Evolutionary conservation across 2,888 invertebrate species (phyloP), one percentile per base, ranked within the genome.

Genomic region (Leptopilina myrica): DNA sequence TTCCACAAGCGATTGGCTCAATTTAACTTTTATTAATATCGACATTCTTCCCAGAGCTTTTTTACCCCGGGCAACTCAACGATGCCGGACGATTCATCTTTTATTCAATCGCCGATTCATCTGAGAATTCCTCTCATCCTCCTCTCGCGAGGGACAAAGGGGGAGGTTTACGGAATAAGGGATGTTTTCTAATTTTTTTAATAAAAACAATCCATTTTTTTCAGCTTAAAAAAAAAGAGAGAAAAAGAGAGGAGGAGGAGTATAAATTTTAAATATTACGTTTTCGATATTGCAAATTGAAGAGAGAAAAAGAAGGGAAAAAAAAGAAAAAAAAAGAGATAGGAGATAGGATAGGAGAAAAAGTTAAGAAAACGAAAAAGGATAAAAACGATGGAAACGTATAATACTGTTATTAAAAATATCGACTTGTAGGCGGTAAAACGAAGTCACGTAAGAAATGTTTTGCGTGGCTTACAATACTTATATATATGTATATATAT

Each of bases 11-110:
- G 86, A 89, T 89, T 86, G 89, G 87, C 85, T 88, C 85, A 87
- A 88, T 89, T 87, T 87, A 89, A 89, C 87, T 89, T 90, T 90
- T 88, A 89, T 89, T 89, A 90, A 90, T 89, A 89, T 88, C 90
- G 87, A 87, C 88, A 89, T 90, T 89, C 88, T 86, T 87, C 85
- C 81, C 83, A 78, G 80, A 76, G 80, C 84, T 81, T 88, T 87
- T 87, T 87, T 86, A 87, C 86, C 86, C 81, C 83, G 76, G 84
- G 86, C 87, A 83, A 49, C 80, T 86, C 67, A 77, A 77, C 77
- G 64, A 79, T 77, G 76, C 83, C 78, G 78, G 82, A 80, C 76
- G 84, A 85, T 85, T 90, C 89, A 91, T 91, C 90, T 91, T 91
- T 91, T 91, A 91, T 91, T 91, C 91, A 91, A 87, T 87, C 87